Evolutionary conservation across 2,888 invertebrate species (phyloP).

Genomic region (Zelleria hepariella): DNA sequence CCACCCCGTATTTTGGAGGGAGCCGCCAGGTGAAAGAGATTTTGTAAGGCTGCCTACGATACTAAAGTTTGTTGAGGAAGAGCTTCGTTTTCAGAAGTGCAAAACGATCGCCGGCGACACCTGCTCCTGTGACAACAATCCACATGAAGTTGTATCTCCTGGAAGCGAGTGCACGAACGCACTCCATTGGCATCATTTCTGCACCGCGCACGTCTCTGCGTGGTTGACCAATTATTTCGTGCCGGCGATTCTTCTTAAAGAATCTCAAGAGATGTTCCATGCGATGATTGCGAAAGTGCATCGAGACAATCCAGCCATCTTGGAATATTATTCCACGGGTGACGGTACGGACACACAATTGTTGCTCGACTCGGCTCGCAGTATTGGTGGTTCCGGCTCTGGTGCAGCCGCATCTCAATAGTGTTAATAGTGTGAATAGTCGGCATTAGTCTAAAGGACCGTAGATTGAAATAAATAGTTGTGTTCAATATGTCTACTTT

Average conservation of each 20-base stretch:
- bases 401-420: too few relatives aligned
- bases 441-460: too few relatives aligned
- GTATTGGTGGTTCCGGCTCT: neutral
- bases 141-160: slow-evolving; percentile 6
- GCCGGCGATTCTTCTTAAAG: slow-evolving; percentile 8
- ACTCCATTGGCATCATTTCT: slow-evolving; percentile 8
- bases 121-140: slow-evolving; percentile 9
- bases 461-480: too few relatives aligned
- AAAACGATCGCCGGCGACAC: slow-evolving; percentile 6
- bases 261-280: slow-evolving; percentile 6
- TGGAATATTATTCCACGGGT: slow-evolving; percentile 10
- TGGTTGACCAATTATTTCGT: slow-evolving; percentile 3
- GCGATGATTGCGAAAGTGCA: slow-evolving; percentile 6
- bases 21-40: too few relatives aligned
- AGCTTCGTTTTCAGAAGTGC: slow-evolving; percentile 7
- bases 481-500: too few relatives aligned
- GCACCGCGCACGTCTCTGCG: slow-evolving; percentile 8
- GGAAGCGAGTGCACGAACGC: too few relatives aligned
- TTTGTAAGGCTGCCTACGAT: slow-evolving; percentile 9
- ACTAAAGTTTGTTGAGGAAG: slow-evolving; percentile 6
- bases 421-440: too few relatives aligned
- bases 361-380: slow-evolving; percentile 1
- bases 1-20: too few relatives aligned
- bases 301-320: slow-evolving; percentile 1
- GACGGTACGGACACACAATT: slow-evolving; percentile 7